These are phyloP conservation scores for Cynopterus sphinx DNA, from an alignment of 2,797 vertebrate genomes.

Conservation along the genomic window DNA sequence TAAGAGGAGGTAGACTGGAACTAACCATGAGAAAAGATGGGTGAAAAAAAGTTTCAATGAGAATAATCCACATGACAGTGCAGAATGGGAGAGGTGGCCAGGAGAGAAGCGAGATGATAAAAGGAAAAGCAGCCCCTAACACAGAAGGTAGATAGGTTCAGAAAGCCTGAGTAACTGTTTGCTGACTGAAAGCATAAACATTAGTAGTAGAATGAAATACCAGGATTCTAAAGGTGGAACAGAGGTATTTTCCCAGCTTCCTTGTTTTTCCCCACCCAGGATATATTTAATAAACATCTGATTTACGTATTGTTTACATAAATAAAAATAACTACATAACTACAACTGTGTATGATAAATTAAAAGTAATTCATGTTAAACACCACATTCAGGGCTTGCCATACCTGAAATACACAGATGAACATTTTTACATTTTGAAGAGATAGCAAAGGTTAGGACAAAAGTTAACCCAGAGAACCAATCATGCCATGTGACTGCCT, in stretches of 20 bases:
- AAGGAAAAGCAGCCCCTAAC: background rate
- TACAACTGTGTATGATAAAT: background rate
- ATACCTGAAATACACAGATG: background rate
- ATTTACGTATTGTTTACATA: background rate
- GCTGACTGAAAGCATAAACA: background rate
- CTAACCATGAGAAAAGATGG: background rate
- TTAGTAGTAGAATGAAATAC: background rate
- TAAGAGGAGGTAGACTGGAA: background rate
- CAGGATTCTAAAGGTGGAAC: background rate
- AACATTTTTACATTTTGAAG: background rate
- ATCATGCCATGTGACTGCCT: background rate
- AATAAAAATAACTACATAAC: background rate
- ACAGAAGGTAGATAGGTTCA: background rate
- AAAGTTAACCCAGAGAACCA: background rate
- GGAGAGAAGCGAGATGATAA: background rate
- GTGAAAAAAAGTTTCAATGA: background rate
- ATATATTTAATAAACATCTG: slow-evolving; percentile 36
- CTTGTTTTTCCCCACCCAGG: background rate
- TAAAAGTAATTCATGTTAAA: background rate
- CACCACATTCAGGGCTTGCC: background rate
- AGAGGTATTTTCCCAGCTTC: background rate
- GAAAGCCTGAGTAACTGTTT: background rate
- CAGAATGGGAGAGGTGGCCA: background rate
- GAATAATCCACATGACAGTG: too few species aligned
- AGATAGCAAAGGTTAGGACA: background rate